Percentiles rank a stretch among this genome's conserved stretches.
phyloP scores from a whole-genome alignment of 2,113 vertebrate species.

The Pelmatolapia mariae region DNA sequence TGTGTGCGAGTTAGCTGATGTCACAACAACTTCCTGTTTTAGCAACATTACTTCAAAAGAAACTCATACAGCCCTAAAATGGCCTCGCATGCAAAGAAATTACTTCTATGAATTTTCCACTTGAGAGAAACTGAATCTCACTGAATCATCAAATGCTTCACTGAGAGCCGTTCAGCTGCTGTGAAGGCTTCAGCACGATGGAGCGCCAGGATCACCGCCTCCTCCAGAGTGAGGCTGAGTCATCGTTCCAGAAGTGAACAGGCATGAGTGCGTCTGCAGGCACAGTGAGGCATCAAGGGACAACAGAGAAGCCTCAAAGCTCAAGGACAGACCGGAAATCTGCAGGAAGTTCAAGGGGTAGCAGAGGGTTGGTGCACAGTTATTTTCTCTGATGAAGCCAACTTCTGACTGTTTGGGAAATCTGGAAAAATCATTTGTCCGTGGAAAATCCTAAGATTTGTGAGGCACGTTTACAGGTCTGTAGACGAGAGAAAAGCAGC shows the following conservation, averaged over 20 bases:
- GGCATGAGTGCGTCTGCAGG: background rate
- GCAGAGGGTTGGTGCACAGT: background rate
- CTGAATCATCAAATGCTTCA: background rate
- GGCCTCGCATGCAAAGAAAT: background rate
- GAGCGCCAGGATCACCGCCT: background rate
- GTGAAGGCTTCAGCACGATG: background rate
- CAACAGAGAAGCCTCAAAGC: background rate
- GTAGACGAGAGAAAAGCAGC: no score
- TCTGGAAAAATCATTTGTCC: background rate
- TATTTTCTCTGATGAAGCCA: background rate
- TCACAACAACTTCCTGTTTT: background rate
- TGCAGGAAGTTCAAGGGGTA: background rate
- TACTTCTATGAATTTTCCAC: background rate
- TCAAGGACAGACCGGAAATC: background rate
- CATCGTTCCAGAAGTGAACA: background rate
- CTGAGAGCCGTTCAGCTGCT: background rate
- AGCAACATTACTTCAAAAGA: rapidly evolving
- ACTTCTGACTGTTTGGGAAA: background rate
- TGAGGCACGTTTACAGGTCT: background rate
- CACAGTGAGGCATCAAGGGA: background rate
- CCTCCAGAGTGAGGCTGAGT: background rate
- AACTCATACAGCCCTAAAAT: background rate
- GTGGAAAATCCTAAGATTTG: background rate
- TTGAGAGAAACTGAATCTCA: background rate
- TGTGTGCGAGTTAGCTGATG: background rate